A percentile compares a stretch with the other conserved stretches of the same genome.
Evolutionary conservation across 2,888 invertebrate species (phyloP).

Genomic region (Myopa tessellatipennis): DNA sequence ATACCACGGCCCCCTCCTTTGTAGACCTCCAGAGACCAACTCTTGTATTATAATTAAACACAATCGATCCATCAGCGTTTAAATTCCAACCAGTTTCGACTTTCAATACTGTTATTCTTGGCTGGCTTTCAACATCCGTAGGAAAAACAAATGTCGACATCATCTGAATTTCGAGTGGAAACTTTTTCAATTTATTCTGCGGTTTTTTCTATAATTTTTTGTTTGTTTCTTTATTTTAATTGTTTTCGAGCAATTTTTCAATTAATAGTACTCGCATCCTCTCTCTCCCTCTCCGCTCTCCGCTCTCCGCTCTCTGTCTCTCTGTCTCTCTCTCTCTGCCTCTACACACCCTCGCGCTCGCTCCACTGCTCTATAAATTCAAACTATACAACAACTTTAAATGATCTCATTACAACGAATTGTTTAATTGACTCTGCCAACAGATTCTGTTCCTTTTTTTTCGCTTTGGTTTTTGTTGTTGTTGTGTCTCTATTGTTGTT

Average conservation of each 20-base stretch:
- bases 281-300: too few species aligned
- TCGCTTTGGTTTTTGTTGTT: background rate
- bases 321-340: background rate
- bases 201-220: background rate
- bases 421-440: background rate
- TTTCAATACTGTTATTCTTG: too few species aligned
- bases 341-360: background rate
- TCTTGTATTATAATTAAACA: too few species aligned
- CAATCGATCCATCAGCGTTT: too few species aligned
- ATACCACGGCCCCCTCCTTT: too few species aligned
- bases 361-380: background rate
- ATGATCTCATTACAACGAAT: constrained; percentile 11
- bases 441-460: background rate
- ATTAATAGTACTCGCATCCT: background rate
- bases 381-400: background rate
- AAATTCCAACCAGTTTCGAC: too few species aligned
- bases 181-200: too few species aligned
- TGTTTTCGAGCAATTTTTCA: constrained; percentile 4
- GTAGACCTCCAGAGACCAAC: too few species aligned
- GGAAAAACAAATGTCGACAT: too few species aligned
- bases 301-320: background rate
- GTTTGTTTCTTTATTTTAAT: background rate
- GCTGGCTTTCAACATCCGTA: too few species aligned
- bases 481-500: background rate
- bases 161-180: too few species aligned